Evolutionary conservation across 92 coral and sea anemone species (phyloP).

Genomic region (Zoanthus solanderi): DNA sequence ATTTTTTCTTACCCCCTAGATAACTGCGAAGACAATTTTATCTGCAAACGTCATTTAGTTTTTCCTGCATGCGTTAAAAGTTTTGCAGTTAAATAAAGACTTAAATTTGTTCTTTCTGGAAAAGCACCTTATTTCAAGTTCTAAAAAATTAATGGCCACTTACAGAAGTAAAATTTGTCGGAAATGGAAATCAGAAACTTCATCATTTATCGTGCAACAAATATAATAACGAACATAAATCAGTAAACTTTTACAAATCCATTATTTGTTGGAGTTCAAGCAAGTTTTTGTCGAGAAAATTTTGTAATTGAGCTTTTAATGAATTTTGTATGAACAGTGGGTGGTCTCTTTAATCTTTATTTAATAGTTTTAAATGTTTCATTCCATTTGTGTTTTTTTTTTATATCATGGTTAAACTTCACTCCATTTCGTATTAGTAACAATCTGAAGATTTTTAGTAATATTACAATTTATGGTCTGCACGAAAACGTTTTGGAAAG

Average conservation of each 20-base stretch:
- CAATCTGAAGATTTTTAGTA: neutral
- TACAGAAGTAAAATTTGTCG: neutral
- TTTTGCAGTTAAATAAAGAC: neutral
- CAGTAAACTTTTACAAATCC: too few relatives aligned
- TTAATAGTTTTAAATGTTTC: neutral
- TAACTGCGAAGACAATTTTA: neutral
- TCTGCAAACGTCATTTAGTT: neutral
- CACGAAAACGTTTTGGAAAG: neutral
- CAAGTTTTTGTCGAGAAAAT: neutral
- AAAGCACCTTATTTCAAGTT: neutral
- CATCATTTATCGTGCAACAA: too few relatives aligned
- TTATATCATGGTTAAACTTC: neutral
- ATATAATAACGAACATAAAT: too few relatives aligned
- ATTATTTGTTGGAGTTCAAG: too few relatives aligned
- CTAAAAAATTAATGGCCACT: neutral
- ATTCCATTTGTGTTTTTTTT: neutral
- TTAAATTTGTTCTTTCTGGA: neutral
- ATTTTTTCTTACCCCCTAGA: neutral
- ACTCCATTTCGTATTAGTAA: neutral
- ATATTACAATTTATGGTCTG: neutral
- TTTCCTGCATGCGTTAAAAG: neutral
- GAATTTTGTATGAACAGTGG: slow-evolving; percentile 1
- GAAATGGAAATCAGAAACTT: too few relatives aligned
- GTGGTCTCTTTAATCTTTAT: neutral
- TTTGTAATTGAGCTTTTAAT: slow-evolving; percentile 15